These are phyloP conservation scores for Theristicus caerulescens DNA, from an alignment of 2,113 vertebrate species.

Conservation along the genomic window DNA sequence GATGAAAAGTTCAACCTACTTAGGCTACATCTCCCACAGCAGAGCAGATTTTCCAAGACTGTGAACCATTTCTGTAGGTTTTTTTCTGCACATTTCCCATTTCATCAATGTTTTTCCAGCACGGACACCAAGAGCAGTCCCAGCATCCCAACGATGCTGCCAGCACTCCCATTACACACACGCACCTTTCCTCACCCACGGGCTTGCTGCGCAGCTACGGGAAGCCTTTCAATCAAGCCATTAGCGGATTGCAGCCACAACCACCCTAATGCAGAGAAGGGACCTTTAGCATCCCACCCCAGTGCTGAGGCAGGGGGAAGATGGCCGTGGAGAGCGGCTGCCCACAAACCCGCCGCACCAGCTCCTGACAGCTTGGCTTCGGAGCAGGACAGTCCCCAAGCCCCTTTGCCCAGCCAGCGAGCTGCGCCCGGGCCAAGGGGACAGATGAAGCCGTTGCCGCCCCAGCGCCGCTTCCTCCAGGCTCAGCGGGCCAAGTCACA, in stretches of 20 bases:
- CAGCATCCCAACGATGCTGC: not conserved
- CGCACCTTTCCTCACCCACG: accelerated
- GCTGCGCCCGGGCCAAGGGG: not conserved
- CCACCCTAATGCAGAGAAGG: accelerated
- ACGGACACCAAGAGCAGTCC: accelerated
- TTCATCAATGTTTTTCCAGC: not conserved
- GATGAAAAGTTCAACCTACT: conserved; percentile 53
- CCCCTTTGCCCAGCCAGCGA: not conserved
- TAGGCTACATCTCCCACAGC: not conserved
- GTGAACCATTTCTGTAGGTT: not conserved
- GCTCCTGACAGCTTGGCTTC: not conserved
- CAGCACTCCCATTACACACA: not conserved
- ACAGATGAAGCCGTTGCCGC: not conserved
- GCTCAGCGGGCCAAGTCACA: not conserved
- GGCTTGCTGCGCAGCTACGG: accelerated
- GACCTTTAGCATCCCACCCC: not conserved
- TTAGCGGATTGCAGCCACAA: accelerated
- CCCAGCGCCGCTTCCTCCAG: accelerated
- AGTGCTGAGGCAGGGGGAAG: not conserved
- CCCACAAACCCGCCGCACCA: accelerated
- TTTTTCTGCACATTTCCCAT: not conserved
- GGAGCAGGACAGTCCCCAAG: not conserved
- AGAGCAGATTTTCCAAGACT: not conserved
- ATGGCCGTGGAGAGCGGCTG: accelerated
- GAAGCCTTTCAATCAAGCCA: accelerated